These are phyloP conservation scores for Hylaeus anthracinus DNA, from an alignment of 1,140 invertebrate species.

Conservation along the genomic window DNA sequence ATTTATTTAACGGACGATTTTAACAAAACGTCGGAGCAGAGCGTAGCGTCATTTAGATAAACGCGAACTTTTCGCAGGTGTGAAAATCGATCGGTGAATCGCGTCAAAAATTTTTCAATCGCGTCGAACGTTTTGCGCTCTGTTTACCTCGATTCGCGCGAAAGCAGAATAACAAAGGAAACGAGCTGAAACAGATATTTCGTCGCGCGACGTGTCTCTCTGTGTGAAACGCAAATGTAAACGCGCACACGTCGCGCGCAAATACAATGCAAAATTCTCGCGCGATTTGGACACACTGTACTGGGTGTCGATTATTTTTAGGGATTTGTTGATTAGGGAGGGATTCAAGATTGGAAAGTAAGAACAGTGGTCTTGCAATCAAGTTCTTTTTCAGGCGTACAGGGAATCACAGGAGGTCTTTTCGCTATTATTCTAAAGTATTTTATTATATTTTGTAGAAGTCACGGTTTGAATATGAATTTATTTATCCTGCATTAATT, in stretches of 20 bases:
- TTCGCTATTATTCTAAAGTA: too few relatives aligned
- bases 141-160: not conserved
- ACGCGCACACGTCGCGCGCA: not conserved
- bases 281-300: not conserved
- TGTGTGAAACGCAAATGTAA: not conserved
- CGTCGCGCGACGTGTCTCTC: not conserved
- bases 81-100: slow-evolving; percentile 7
- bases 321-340: not conserved
- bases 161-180: not conserved
- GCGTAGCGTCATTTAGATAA: too few relatives aligned
- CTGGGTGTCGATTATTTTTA: not conserved
- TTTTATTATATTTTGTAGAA: too few relatives aligned
- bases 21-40: too few relatives aligned
- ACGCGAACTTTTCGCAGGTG: not conserved
- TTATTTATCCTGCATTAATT: too few relatives aligned
- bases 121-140: too few relatives aligned
- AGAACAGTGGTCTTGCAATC: too few relatives aligned
- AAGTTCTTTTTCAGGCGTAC: too few relatives aligned
- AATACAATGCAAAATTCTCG: not conserved
- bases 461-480: too few relatives aligned
- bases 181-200: not conserved
- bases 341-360: too few relatives aligned
- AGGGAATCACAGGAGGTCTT: too few relatives aligned
- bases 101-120: slow-evolving; percentile 22
- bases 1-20: too few relatives aligned